Percentiles rank a stretch among this genome's conserved stretches.
Conservation (phyloP, 1,140 invertebrate genomes). For the Drosophila orena region DNA sequence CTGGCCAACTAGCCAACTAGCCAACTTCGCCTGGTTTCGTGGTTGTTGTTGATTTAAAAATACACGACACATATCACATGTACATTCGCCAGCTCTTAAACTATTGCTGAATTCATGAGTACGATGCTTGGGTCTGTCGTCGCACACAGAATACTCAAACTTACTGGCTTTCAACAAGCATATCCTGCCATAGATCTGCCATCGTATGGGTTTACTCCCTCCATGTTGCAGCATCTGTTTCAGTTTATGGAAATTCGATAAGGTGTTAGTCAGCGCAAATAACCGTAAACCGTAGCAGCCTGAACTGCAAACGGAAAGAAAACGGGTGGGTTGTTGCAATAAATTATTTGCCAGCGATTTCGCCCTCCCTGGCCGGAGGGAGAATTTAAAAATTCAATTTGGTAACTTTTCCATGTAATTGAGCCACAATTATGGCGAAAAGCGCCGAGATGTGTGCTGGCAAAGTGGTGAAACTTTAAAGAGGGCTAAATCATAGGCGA, state of each 20-base stretch:
- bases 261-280: conserved; percentile 61
- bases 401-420: conserved; percentile 82
- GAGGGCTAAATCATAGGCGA: conserved; percentile 75
- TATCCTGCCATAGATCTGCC: conserved; percentile 7
- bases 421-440: conserved; percentile 74
- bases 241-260: conserved; percentile 48
- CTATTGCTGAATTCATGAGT: neutral
- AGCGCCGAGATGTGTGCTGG: conserved; percentile 40
- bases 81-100: neutral
- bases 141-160: neutral
- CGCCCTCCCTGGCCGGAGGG: conserved; percentile 21
- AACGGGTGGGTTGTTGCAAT: conserved; percentile 27
- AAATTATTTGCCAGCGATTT: conserved; percentile 71
- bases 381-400: conserved; percentile 82
- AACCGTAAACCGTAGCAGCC: conserved; percentile 48
- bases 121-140: neutral
- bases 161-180: conserved; percentile 4
- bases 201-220: conserved; percentile 5
- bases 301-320: conserved; percentile 12
- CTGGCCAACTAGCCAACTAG: conserved; percentile 6
- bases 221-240: conserved; percentile 36
- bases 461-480: conserved; percentile 61
- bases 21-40: conserved; percentile 1
- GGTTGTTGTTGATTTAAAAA: conserved; percentile 1
- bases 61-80: neutral